These are phyloP conservation scores for Lathamus discolor DNA, from an alignment of 2,113 vertebrate species.

Conservation along the genomic window DNA sequence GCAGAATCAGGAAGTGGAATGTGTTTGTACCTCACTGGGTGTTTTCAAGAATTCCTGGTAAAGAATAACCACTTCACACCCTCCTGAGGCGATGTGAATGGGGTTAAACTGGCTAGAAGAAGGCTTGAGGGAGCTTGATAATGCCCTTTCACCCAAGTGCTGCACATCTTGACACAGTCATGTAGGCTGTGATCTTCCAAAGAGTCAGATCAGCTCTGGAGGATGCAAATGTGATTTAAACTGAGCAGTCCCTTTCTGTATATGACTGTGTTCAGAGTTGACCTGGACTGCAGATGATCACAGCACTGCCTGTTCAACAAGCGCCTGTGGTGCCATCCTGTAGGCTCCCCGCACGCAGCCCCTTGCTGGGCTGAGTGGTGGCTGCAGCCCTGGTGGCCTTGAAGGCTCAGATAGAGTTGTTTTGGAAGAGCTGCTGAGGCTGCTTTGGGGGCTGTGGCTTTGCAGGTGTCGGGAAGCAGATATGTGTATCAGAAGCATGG, in stretches of 20 bases:
- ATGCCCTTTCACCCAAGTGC: neutral
- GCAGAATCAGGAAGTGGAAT: neutral
- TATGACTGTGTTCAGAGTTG: too few relatives aligned
- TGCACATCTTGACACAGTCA: neutral
- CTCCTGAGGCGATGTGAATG: too few relatives aligned
- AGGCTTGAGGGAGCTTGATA: neutral
- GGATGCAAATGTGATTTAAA: neutral
- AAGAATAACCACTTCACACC: neutral
- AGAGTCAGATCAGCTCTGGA: neutral
- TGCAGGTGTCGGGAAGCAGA: neutral
- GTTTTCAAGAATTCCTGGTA: neutral
- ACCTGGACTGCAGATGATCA: accelerated
- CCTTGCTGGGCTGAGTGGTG: neutral
- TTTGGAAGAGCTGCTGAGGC: neutral
- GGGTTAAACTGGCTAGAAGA: neutral
- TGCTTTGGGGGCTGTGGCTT: neutral
- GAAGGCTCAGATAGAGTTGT: neutral
- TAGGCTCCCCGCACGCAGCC: neutral
- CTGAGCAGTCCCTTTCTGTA: neutral
- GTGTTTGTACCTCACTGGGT: neutral
- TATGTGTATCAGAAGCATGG: neutral
- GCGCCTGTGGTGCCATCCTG: neutral
- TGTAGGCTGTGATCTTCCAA: neutral
- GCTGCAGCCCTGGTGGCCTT: neutral
- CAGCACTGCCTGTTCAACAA: neutral